Base-by-base conservation (phyloP, 2,888 invertebrate species). In the Copidosoma aretas region DNA sequence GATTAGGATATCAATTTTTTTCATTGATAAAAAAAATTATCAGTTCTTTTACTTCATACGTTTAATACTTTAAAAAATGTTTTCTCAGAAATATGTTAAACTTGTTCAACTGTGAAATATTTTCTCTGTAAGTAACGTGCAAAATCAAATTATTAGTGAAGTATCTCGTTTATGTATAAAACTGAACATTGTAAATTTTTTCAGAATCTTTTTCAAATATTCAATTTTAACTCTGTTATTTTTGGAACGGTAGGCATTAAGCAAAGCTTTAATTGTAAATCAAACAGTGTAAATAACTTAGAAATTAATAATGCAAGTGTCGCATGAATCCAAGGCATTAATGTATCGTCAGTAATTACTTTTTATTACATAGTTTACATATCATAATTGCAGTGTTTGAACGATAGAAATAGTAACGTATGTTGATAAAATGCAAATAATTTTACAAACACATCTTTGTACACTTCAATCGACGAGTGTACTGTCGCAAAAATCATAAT, bases 271-370 rank as follows among this genome's bases (percentile, higher is more conserved):
- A 71, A 25, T 69, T 58, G 64, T 78, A 78, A 74, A 75, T 80
- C 79, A 77, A 82, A 83, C 83, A 83, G 83, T 77, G 77, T 77
- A 74, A 62, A 60, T 81, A 82, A 80, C 77, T 78, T 80, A 81
- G 77, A 77, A 74, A 75, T 75, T 74, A 66, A 66, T 75, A 78
- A 70, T 74, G 68, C 72, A 63, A 71, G 57, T 73, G 69, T 73
- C 73, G 64, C 73, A 75, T 74, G 75, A 76, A 80, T 79, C 78
- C 80, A 80, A 80, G 80, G 79, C 79, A 80, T 78, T 76, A 75
- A 76, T 75, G 76, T 76, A 70, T 75, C 74, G 72, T 75, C 73
- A 70, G 72, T 73, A 73, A 74, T 73, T 69, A 73, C 39, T 73
- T 73, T 70, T 75, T 73, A 74, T 75, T 75, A 76, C 73, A 76